Evolutionary conservation across 1,140 invertebrate species (phyloP), one percentile per base, ranked within the genome.

Genomic region (Calliopsis andreniformis): DNA sequence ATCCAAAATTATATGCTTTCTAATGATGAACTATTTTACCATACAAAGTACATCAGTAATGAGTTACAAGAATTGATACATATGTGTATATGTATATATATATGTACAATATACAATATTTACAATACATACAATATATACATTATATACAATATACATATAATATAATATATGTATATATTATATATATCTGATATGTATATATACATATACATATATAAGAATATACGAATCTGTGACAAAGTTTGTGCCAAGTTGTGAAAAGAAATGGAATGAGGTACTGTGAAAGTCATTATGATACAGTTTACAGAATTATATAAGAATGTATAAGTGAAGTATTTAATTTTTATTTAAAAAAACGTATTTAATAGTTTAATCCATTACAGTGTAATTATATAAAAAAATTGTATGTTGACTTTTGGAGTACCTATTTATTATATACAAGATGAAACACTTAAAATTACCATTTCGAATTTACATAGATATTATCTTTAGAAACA

Each of bases 41-140:
- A 47, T 56, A 8, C 62, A 56, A 42, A 23, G 32, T 81, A 63
- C 49, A 82, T 73, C 80, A 72, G 75, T 78, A 82, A 78, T 73
- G 49, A 73, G 63, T 69, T 82, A 73, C 35, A 43, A 43, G 39
- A 32, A 68, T 39, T 18, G 47, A 56, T 72, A 49, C 72, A 30
- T 47, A n/a, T n/a, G n/a, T n/a, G n/a, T n/a, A n/a, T n/a, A n/a
- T n/a, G n/a, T n/a, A n/a, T n/a, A n/a, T n/a, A n/a, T n/a, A n/a
- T n/a, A n/a, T n/a, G n/a, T n/a, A n/a, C n/a, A n/a, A n/a, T n/a
- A n/a, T n/a, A n/a, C n/a, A n/a, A n/a, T n/a, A n/a, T n/a, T n/a
- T n/a, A n/a, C n/a, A n/a, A n/a, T n/a, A n/a, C n/a, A n/a, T n/a
- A n/a, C n/a, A n/a, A n/a, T n/a, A n/a, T n/a, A n/a, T n/a, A n/a